phyloP scores from a whole-genome alignment of 1,140 invertebrate genomes.

The Sycobia sp. region DNA sequence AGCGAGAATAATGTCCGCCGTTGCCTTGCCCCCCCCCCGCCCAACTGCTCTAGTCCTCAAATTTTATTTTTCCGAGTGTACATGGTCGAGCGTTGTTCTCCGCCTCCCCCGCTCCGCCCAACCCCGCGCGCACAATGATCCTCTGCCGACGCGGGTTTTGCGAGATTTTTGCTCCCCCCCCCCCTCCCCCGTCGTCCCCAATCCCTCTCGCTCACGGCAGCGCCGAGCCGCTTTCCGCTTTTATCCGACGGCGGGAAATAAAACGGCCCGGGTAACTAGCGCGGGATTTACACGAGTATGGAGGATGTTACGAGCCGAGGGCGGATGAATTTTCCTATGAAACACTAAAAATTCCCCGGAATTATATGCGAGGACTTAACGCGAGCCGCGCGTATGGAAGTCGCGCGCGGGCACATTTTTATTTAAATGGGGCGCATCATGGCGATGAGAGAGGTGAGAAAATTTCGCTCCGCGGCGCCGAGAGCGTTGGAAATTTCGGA shows the following conservation, averaged over 20 bases:
- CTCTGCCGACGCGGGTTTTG: background rate
- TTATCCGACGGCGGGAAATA: conserved; percentile 1
- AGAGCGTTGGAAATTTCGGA: too few species aligned
- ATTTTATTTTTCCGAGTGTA: conserved; percentile 23
- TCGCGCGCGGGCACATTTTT: too few species aligned
- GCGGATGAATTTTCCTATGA: conserved; percentile 21
- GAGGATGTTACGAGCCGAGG: background rate
- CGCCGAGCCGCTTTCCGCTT: background rate
- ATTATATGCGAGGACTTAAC: conserved; percentile 25
- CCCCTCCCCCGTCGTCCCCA: background rate
- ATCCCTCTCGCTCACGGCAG: background rate
- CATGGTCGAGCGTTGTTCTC: background rate
- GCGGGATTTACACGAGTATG: conserved; percentile 27
- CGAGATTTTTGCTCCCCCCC: background rate
- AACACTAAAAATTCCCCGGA: conserved; percentile 18
- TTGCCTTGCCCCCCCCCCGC: too few species aligned
- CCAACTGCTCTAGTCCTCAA: background rate
- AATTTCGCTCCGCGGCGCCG: too few species aligned
- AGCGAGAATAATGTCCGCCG: background rate
- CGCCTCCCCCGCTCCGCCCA: background rate
- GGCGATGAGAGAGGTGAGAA: too few species aligned
- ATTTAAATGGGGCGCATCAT: too few species aligned
- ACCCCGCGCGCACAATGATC: background rate
- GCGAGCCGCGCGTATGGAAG: background rate
- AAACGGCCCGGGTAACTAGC: conserved; percentile 2